Percentiles rank a stretch among this genome's conserved stretches.
These are phyloP conservation scores for Nipponia nippon DNA, from an alignment of 2,113 vertebrate species.

Conservation along the genomic window DNA sequence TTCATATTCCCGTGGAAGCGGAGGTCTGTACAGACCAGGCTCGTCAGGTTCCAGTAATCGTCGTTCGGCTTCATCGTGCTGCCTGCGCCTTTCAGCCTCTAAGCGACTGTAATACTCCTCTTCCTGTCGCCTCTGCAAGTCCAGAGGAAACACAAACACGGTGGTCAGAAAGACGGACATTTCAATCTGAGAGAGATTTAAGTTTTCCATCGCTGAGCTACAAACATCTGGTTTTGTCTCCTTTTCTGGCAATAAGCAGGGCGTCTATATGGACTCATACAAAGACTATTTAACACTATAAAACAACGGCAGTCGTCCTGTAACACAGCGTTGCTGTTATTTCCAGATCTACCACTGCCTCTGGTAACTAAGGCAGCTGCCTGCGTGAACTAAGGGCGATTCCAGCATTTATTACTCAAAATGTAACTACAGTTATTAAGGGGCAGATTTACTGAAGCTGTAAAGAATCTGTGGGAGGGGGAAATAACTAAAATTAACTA, in stretches of 20 bases:
- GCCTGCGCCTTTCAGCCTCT: slow-evolving; percentile 93
- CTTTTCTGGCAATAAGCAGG: not conserved
- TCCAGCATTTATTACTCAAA: not conserved
- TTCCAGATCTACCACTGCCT: not conserved
- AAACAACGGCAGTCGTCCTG: not conserved
- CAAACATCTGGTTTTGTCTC: not conserved
- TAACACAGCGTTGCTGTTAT: not conserved
- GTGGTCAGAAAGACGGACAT: not conserved
- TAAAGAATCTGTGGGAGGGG: not conserved
- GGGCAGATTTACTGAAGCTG: not conserved
- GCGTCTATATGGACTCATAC: not conserved
- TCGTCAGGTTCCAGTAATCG: slow-evolving; percentile 93
- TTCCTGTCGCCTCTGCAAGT: slow-evolving; percentile 93
- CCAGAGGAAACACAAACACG: slow-evolving; percentile 52
- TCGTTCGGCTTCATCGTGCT: slow-evolving; percentile 93
- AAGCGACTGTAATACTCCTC: slow-evolving; percentile 96
- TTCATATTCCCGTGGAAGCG: slow-evolving; percentile 93
- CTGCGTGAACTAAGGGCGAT: not conserved
- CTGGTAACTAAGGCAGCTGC: not conserved
- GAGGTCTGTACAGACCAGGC: slow-evolving; percentile 96
- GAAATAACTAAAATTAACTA: not conserved
- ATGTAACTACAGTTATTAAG: not conserved
- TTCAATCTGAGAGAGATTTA: not conserved
- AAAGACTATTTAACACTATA: not conserved
- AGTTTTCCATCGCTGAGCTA: not conserved